Conservation (phyloP, 1,140 invertebrate species). For the Tetramorium parvispinum region DNA sequence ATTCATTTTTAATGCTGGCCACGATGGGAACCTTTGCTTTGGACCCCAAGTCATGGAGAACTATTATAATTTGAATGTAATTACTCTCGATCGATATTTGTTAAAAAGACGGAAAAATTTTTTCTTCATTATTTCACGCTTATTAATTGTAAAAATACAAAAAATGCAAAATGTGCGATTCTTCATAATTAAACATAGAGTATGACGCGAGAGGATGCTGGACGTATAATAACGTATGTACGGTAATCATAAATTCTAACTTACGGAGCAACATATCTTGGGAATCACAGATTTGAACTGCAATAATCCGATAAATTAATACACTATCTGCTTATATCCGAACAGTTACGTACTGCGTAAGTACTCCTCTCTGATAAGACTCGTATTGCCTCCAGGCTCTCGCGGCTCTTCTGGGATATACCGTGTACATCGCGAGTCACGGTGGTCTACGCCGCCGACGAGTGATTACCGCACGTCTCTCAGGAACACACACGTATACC, state of each 20-base stretch:
- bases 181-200: background rate
- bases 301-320: constrained; percentile 54
- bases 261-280: constrained; percentile 27
- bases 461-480: constrained; percentile 57
- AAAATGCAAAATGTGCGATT: background rate
- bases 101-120: background rate
- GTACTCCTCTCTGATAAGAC: constrained; percentile 33
- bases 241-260: background rate
- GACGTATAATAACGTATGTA: background rate
- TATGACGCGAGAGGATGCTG: background rate
- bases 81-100: background rate
- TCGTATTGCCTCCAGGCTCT: constrained; percentile 41
- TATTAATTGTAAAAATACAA: background rate
- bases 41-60: background rate
- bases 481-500: constrained; percentile 28
- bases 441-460: constrained; percentile 47
- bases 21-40: constrained; percentile 10
- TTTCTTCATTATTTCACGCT: background rate
- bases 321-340: constrained; percentile 7
- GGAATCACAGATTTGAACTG: constrained; percentile 35
- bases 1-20: background rate
- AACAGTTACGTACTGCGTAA: constrained; percentile 32
- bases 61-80: constrained; percentile 15
- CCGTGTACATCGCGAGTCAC: constrained; percentile 24
- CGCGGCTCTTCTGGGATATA: constrained; percentile 21